A percentile compares a stretch with the other conserved stretches of the same genome.
Conservation (phyloP, 1,140 invertebrate genomes). For the Bombus terrestris region DNA sequence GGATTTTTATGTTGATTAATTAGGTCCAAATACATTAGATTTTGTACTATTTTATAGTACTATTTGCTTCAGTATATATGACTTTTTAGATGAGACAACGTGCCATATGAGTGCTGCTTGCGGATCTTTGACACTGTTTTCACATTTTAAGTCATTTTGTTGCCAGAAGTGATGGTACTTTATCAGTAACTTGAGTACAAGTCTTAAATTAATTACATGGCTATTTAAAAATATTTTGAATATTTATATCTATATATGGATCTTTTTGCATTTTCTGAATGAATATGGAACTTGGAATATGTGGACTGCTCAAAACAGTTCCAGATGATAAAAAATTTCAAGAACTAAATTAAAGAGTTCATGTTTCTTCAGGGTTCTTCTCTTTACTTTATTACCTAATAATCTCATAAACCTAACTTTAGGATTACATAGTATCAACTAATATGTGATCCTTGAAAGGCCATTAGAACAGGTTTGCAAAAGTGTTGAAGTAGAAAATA, state of each 20-base stretch:
- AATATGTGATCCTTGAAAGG: too few species aligned
- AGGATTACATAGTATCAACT: too few species aligned
- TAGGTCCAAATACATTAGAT: too few species aligned
- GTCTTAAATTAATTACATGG: background rate
- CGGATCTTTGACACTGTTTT: background rate
- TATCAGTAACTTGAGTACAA: background rate
- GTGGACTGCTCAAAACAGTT: background rate
- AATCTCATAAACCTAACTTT: too few species aligned
- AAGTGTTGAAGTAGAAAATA: background rate
- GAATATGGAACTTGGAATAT: background rate
- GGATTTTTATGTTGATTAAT: too few species aligned
- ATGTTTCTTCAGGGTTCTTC: too few species aligned
- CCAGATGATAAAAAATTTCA: background rate
- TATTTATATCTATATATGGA: too few species aligned
- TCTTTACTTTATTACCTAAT: too few species aligned
- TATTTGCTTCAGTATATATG: background rate
- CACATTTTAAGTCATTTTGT: background rate
- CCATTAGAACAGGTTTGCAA: background rate
- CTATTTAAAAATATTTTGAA: too few species aligned
- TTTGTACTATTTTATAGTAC: background rate
- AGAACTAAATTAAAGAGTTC: too few species aligned
- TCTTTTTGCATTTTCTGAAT: too few species aligned
- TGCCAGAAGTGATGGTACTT: background rate
- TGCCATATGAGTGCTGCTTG: background rate
- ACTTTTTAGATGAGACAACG: background rate